These are phyloP conservation scores for Pygocentrus nattereri DNA, from an alignment of 2,797 vertebrate genomes.

Conservation along the genomic window DNA sequence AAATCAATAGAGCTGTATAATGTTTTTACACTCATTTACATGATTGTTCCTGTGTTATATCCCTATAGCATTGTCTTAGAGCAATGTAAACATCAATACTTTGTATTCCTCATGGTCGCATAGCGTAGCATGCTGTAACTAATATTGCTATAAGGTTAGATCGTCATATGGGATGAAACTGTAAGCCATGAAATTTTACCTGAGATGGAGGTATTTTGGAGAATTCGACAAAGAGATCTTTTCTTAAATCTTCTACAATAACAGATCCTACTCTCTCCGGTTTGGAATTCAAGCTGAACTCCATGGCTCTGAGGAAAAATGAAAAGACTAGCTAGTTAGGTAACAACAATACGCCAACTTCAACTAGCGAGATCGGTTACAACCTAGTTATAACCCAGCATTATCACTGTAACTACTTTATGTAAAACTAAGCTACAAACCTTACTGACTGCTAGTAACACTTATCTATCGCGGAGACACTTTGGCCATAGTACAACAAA, in stretches of 20 bases:
- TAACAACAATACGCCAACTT: too few relatives aligned
- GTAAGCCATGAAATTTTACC: background rate
- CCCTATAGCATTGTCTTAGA: too few relatives aligned
- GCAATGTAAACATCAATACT: too few relatives aligned
- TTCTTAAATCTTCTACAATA: conserved; percentile 81
- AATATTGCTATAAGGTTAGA: too few relatives aligned
- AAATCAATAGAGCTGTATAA: too few relatives aligned
- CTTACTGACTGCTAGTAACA: background rate
- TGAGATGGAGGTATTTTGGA: conserved; percentile 66
- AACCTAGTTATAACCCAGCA: background rate
- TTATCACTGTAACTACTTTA: background rate
- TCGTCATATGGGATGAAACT: background rate
- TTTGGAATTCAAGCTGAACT: conserved; percentile 70
- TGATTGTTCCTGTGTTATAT: too few relatives aligned
- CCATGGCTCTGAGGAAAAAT: conserved; percentile 78
- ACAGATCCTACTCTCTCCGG: conserved; percentile 72
- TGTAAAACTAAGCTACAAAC: background rate
- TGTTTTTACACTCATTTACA: too few relatives aligned
- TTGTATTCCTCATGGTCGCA: too few relatives aligned
- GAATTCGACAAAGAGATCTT: conserved; percentile 85
- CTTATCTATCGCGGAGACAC: background rate
- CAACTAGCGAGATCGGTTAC: background rate
- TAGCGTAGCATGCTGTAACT: too few relatives aligned
- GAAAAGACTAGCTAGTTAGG: background rate
- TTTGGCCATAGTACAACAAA: background rate